These are phyloP conservation scores for Aphidius colemani DNA, from an alignment of 2,888 invertebrate species.

Conservation along the genomic window DNA sequence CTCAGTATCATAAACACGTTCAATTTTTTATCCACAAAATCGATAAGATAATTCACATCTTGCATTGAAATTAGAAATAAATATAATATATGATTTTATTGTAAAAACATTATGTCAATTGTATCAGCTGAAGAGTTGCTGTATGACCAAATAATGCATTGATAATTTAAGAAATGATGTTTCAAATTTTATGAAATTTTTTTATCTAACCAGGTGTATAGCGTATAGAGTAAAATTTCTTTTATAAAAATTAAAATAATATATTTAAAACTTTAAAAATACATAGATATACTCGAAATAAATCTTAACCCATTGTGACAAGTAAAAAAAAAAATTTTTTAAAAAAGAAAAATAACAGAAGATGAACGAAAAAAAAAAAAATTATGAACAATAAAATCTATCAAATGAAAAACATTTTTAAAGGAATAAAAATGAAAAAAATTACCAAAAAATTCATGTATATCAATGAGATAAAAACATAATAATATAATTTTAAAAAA, in stretches of 20 bases:
- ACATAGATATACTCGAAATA: neutral
- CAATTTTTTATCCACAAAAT: conserved; percentile 20
- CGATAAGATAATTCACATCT: conserved; percentile 32
- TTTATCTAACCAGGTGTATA: too few species aligned
- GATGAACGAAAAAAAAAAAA: neutral
- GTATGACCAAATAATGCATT: too few species aligned
- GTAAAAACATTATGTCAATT: too few species aligned
- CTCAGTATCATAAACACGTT: conserved; percentile 23
- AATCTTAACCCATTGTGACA: conserved; percentile 1
- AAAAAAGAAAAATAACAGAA: conserved; percentile 1
- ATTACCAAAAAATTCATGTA: neutral
- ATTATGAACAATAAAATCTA: neutral
- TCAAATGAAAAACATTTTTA: too few species aligned
- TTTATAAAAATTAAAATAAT: too few species aligned
- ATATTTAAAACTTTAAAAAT: neutral
- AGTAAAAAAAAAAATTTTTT: conserved; percentile 5
- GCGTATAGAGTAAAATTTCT: too few species aligned
- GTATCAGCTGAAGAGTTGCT: conserved; percentile 5
- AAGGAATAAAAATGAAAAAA: neutral
- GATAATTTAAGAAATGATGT: too few species aligned
- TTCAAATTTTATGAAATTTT: too few species aligned
- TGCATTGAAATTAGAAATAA: neutral
- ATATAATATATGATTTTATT: too few species aligned
- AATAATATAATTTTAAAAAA: neutral
- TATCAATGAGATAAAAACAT: neutral